phyloP scores from a whole-genome alignment of 1,140 invertebrate species.

The Bombus sylvicola region DNA sequence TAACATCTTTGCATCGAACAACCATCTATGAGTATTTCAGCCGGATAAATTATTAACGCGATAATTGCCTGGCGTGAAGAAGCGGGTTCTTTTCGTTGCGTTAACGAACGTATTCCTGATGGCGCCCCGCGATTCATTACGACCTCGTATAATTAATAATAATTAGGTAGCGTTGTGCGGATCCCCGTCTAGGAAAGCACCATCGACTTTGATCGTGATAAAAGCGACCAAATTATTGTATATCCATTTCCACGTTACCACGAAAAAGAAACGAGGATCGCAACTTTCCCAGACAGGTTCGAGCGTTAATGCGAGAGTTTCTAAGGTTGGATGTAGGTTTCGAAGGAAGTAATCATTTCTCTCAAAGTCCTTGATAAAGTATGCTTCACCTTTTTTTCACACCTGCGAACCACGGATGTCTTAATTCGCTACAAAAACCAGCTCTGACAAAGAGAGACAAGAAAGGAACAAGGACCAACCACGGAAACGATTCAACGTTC shows the following conservation, averaged over 20 bases:
- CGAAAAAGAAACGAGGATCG: background rate
- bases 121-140: conserved; percentile 41
- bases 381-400: background rate
- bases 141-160: conserved; percentile 53
- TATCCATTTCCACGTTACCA: conserved; percentile 8
- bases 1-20: conserved; percentile 26
- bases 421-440: background rate
- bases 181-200: background rate
- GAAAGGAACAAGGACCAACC: background rate
- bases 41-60: conserved; percentile 61
- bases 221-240: conserved; percentile 44
- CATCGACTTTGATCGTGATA: conserved; percentile 47
- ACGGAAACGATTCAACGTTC: background rate
- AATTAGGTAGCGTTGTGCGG: conserved; percentile 39
- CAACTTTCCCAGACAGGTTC: background rate
- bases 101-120: conserved; percentile 49
- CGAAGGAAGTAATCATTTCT: background rate
- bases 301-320: background rate
- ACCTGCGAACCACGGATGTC: background rate
- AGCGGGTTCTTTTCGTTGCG: conserved; percentile 33
- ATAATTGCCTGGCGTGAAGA: conserved; percentile 57
- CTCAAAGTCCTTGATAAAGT: background rate
- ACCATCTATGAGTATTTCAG: conserved; percentile 54
- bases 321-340: background rate
- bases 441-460: background rate